These are phyloP conservation scores for Cheilosia scutellata DNA, from an alignment of 2,888 invertebrate species.

Conservation along the genomic window DNA sequence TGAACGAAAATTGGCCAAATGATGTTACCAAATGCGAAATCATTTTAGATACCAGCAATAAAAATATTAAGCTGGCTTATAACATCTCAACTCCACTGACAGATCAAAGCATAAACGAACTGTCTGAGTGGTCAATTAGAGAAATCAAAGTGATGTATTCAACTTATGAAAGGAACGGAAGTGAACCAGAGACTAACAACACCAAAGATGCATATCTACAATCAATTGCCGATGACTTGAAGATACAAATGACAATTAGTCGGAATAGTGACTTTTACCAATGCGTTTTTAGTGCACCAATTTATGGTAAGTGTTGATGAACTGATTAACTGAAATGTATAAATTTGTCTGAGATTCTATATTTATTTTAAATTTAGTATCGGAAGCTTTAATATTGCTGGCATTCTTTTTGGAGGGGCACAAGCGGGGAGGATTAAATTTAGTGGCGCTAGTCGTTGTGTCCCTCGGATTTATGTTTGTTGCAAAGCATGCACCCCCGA, in stretches of 20 bases:
- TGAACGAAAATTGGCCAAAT: slow-evolving; percentile 81
- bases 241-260: slow-evolving; percentile 79
- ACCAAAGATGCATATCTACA: slow-evolving; percentile 67
- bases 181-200: background rate
- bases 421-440: slow-evolving; percentile 80
- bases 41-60: slow-evolving; percentile 76
- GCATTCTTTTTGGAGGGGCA: slow-evolving; percentile 81
- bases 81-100: slow-evolving; percentile 78
- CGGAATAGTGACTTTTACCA: slow-evolving; percentile 81
- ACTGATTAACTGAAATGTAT: no score
- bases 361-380: slow-evolving; percentile 76
- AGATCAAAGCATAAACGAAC: slow-evolving; percentile 79
- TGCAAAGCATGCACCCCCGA: slow-evolving; percentile 80
- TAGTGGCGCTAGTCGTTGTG: slow-evolving; percentile 79
- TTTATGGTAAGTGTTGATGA: slow-evolving; percentile 78
- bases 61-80: slow-evolving; percentile 74
- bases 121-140: slow-evolving; percentile 80
- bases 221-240: slow-evolving; percentile 79
- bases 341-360: background rate
- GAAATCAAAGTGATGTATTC: slow-evolving; percentile 77
- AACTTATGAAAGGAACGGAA: slow-evolving; percentile 14
- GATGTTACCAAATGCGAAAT: slow-evolving; percentile 81
- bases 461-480: slow-evolving; percentile 81
- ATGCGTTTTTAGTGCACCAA: slow-evolving; percentile 80
- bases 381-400: slow-evolving; percentile 79